A percentile compares a stretch with the other conserved stretches of the same genome.
phyloP scores from a whole-genome alignment of 2,797 vertebrate species.

The Thamnophis elegans region DNA sequence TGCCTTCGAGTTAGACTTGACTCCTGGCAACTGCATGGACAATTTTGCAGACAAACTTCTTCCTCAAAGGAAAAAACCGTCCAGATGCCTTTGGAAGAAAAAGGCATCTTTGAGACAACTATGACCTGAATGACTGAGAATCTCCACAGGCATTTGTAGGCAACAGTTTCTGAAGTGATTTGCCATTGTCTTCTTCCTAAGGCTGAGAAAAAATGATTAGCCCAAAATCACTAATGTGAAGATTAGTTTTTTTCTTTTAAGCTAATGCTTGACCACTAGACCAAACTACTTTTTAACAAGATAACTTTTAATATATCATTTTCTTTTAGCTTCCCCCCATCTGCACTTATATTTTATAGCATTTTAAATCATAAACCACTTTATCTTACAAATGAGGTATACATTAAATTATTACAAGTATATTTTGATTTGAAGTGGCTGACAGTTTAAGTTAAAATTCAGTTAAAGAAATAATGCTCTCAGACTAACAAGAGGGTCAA shows the following conservation, averaged over 20 bases:
- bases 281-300: too few relatives aligned
- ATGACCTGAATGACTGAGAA: too few relatives aligned
- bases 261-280: too few relatives aligned
- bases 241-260: too few relatives aligned
- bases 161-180: too few relatives aligned
- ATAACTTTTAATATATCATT: too few relatives aligned
- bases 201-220: too few relatives aligned
- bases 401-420: background rate
- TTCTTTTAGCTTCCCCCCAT: background rate
- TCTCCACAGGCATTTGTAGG: too few relatives aligned
- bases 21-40: background rate
- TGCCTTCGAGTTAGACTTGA: background rate
- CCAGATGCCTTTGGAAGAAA: background rate
- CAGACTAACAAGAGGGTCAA: background rate
- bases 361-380: background rate
- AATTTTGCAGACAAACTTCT: background rate
- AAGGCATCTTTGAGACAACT: background rate
- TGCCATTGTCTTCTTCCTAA: too few relatives aligned
- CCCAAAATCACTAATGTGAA: too few relatives aligned
- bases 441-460: background rate
- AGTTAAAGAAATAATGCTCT: background rate
- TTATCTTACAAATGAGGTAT: background rate
- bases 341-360: background rate
- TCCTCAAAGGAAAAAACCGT: too few relatives aligned
- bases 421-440: background rate